phyloP scores from a whole-genome alignment of 2,797 vertebrate species.

The Moxostoma hubbsi region DNA sequence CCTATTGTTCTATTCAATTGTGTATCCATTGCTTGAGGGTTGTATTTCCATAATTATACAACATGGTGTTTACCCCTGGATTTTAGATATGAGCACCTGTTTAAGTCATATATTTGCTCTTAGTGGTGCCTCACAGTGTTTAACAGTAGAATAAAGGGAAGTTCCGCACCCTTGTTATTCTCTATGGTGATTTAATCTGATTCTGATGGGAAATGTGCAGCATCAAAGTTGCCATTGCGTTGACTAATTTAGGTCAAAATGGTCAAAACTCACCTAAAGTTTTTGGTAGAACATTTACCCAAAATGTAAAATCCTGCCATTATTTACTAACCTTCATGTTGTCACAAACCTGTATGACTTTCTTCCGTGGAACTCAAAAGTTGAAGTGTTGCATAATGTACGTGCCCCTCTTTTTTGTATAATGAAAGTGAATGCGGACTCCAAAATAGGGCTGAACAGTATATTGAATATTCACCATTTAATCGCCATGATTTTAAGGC shows the following conservation, averaged over 20 bases:
- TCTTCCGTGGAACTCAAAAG: too few relatives aligned
- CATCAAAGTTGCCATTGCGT: slow-evolving; percentile 31
- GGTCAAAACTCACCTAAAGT: too few relatives aligned
- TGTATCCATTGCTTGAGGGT: neutral
- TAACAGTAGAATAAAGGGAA: slow-evolving; percentile 50
- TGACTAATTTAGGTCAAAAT: neutral
- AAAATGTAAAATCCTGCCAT: too few relatives aligned
- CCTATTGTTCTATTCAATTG: neutral
- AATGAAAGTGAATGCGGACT: too few relatives aligned
- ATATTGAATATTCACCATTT: too few relatives aligned
- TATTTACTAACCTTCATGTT: too few relatives aligned
- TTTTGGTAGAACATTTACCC: too few relatives aligned
- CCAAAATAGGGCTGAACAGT: too few relatives aligned
- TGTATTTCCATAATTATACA: neutral
- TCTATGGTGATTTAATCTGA: slow-evolving; percentile 31
- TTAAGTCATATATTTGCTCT: neutral
- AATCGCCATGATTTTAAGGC: too few relatives aligned
- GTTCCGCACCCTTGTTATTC: slow-evolving; percentile 48
- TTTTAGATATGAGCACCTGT: slow-evolving; percentile 4
- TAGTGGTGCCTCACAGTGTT: neutral
- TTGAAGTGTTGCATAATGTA: too few relatives aligned
- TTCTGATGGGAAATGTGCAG: slow-evolving; percentile 46
- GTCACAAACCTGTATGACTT: too few relatives aligned
- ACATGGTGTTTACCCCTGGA: neutral
- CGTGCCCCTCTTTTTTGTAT: too few relatives aligned